phyloP scores from a whole-genome alignment of 2,113 vertebrate species.

The Physeter macrocephalus region DNA sequence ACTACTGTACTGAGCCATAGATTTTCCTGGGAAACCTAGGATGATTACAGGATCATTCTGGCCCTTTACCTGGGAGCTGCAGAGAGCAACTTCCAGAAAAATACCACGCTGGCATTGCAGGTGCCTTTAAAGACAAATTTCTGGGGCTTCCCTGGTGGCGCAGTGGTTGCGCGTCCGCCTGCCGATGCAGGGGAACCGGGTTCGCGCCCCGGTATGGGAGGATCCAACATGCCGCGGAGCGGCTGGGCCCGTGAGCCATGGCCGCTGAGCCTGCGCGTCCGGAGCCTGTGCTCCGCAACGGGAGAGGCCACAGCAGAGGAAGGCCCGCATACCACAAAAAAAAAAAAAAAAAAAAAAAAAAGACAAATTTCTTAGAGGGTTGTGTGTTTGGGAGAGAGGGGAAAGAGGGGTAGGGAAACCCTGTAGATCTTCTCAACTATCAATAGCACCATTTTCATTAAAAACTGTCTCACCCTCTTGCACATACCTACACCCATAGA shows the following conservation, averaged over 20 bases:
- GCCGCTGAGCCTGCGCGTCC: no score
- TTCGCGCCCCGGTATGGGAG: no score
- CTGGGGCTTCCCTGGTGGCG: no score
- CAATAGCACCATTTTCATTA: background rate
- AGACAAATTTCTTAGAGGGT: background rate
- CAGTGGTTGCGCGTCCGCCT: no score
- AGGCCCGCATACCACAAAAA: no score
- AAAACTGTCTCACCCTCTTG: background rate
- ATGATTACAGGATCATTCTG: background rate
- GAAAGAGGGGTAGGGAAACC: background rate
- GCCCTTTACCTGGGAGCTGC: background rate
- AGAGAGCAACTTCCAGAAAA: background rate
- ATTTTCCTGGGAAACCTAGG: constrained; percentile 7
- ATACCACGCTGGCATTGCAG: background rate
- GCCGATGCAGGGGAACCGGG: no score
- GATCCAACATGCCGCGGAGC: no score
- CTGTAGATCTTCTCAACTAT: background rate
- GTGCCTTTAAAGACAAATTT: constrained; percentile 19
- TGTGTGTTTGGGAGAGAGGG: background rate
- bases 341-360: no score
- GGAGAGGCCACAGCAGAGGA: no score
- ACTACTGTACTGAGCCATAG: background rate
- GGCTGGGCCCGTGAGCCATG: no score
- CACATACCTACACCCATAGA: background rate
- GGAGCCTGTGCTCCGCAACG: no score